Evolutionary conservation across 2,113 vertebrate species (phyloP), one percentile per base, ranked within the genome.

Genomic region (Montifringilla adamsi): DNA sequence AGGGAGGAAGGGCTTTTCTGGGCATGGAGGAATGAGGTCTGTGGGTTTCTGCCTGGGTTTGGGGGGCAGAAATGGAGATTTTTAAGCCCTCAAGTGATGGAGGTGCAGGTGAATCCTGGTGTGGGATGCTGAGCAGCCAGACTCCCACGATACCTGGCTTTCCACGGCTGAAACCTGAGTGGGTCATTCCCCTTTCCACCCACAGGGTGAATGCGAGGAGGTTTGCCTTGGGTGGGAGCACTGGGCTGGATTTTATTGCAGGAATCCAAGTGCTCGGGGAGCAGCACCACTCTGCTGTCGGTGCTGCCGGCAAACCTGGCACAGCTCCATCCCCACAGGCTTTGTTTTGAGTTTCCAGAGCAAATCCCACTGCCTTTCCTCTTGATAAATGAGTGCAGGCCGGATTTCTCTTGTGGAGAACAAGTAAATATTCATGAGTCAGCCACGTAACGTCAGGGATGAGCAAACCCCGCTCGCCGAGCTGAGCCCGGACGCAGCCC

Each of bases 151-250:
- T 33, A 11, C 33, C 55, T 31, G 16, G 33, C 16, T 56, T 50
- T 82, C 10, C 35, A 5, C 0, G 0, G 33, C 64, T 59, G 59
- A 68, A 35, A 30, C 0, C 1, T 0, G 2, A 74, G 30, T 0
- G 4, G 66, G 15, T 67, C 23, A 1, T 22, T 26, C 35, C 6
- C 4, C 31, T 68, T 66, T 64, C n/a, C 21, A 10, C 18, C 15
- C 5, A 27, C 8, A 68, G 19, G 5, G 19, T 55, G 0, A 43
- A 10, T n/a, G 20, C 46, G 7, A 3, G 37, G 52, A 20, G 35
- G 26, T 70, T 70, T 87, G 6, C 22, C 46, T 35, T 6, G 47
- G 37, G 8, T 53, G 56, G 55, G 55, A 52, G 60, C 1, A 0
- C 15, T 3, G 69, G 64, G 35, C 23, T 75, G 41, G 33, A 7